Base-by-base conservation (phyloP, 2,797 vertebrate genomes). In the Phataginus tetradactyla region DNA sequence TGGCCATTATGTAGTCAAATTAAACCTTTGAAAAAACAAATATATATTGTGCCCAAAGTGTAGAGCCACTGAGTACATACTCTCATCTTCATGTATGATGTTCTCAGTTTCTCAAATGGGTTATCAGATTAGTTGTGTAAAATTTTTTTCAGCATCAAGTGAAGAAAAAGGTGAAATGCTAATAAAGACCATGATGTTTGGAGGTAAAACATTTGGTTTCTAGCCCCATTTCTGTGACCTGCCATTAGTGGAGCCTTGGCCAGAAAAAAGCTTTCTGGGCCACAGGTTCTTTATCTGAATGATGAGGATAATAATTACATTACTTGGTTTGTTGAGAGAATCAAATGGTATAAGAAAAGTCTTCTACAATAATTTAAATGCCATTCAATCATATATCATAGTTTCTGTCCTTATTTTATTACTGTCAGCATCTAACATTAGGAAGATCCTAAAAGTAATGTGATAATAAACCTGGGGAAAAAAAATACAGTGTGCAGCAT, bases 11-110 rank as follows among this genome's bases (percentile, higher is more conserved):
- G 29, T 53, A 81, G 66, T 95, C 69, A 61, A 61, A 91, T 90
- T 39, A 90, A 74, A 86, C 88, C 91, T 97, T 91, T 89, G 37
- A 66, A 81, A 80, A 72, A 63, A 87, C 75, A 84, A 88, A 61
- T 45, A 81, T 64, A 88, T 69, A 53, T 61, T 86, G 51, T 92
- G 32, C 51, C 78, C 17, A 42, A 93, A 95, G 34, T 5, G 66
- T 84, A 34, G 9, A 13, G 81, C 55, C 32, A 59, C 63, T 77
- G 66, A 93, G 29, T 45, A 39, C 25, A 90, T 7, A 59, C 63
- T n/a, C 49, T 68, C 85, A 27, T 53, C n/a, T 87, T 79, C 21
- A 39, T 14, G 4, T 53, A 27, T 91, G 61, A 78, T 32, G 51
- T 93, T 96, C 91, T 69, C 8, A 2, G 53, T 85, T 49, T 71